phyloP scores from a whole-genome alignment of 2,797 vertebrate species.

The Labroides dimidiatus region DNA sequence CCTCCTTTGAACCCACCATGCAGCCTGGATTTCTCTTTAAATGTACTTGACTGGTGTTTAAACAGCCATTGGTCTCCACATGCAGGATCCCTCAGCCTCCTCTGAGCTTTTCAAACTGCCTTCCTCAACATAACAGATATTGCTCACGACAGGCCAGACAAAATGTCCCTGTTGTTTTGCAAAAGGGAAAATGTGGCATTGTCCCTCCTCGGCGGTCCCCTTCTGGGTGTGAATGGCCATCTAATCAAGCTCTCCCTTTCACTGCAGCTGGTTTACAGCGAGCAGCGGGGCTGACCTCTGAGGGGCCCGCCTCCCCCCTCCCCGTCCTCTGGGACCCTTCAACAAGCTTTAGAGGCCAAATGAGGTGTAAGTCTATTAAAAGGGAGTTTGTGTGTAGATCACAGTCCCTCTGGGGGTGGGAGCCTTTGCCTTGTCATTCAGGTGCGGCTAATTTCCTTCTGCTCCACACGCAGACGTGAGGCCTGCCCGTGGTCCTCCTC shows the following conservation, averaged over 20 bases:
- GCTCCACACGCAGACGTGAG: constrained; percentile 77
- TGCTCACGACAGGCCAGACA: constrained; percentile 81
- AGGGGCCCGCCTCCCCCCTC: constrained; percentile 69
- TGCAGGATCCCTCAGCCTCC: constrained; percentile 27
- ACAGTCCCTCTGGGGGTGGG: constrained; percentile 85
- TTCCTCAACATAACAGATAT: constrained; percentile 73
- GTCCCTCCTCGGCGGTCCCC: constrained; percentile 83
- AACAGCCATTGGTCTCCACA: constrained; percentile 23
- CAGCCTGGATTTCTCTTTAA: constrained; percentile 19
- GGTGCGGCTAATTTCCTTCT: constrained; percentile 86
- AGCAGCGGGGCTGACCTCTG: constrained; percentile 78
- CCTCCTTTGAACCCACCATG: neutral
- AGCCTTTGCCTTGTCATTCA: constrained; percentile 86
- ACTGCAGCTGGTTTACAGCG: constrained; percentile 86
- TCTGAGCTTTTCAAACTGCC: constrained; percentile 51
- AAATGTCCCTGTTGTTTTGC: constrained; percentile 82
- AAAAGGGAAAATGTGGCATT: constrained; percentile 79
- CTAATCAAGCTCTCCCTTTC: constrained; percentile 88
- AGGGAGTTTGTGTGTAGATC: constrained; percentile 88
- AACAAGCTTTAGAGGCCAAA: constrained; percentile 91
- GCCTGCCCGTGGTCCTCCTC: constrained; percentile 71
- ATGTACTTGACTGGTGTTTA: constrained; percentile 14
- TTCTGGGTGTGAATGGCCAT: constrained; percentile 86
- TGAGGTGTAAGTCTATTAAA: constrained; percentile 94
- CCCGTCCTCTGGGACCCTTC: constrained; percentile 87